Evolutionary conservation across 2,797 vertebrate species (phyloP).

Genomic region (Anguilla marmorata): DNA sequence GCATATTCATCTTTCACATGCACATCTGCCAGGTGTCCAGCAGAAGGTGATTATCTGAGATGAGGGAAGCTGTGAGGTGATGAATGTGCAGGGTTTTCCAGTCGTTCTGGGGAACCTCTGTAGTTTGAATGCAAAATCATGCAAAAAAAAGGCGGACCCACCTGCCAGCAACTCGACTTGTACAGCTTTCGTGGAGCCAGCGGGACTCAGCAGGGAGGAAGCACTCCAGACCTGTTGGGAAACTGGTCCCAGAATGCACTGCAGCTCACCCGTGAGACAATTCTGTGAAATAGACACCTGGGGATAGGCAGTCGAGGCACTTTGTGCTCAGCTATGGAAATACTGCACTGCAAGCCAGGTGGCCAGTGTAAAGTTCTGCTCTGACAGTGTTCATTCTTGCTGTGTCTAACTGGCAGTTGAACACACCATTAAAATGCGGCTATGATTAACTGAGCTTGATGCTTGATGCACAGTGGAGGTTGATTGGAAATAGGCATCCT

Average conservation of each 20-base stretch:
- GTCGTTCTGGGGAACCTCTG: background rate
- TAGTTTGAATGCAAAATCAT: constrained; percentile 13
- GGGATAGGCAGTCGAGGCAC: constrained; percentile 9
- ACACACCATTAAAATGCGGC: background rate
- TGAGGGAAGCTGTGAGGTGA: constrained; percentile 7
- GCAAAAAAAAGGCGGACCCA: constrained; percentile 10
- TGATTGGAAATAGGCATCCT: background rate
- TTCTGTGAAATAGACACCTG: constrained; percentile 21
- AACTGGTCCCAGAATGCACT: constrained; percentile 19
- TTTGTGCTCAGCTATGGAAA: background rate
- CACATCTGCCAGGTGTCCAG: background rate
- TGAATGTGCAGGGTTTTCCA: constrained; percentile 5
- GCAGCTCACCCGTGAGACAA: constrained; percentile 16
- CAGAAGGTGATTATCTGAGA: constrained; percentile 16
- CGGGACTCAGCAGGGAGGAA: constrained; percentile 7
- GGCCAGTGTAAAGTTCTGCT: background rate
- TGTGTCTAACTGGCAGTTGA: background rate
- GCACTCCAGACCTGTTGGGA: constrained; percentile 19
- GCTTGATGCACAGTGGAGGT: background rate
- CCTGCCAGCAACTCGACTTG: background rate
- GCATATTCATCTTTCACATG: background rate
- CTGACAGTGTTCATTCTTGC: background rate
- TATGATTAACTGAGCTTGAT: background rate
- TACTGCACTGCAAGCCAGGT: background rate
- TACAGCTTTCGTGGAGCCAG: background rate